Base-by-base conservation (phyloP, 2,113 vertebrate species). In the Equus quagga region DNA sequence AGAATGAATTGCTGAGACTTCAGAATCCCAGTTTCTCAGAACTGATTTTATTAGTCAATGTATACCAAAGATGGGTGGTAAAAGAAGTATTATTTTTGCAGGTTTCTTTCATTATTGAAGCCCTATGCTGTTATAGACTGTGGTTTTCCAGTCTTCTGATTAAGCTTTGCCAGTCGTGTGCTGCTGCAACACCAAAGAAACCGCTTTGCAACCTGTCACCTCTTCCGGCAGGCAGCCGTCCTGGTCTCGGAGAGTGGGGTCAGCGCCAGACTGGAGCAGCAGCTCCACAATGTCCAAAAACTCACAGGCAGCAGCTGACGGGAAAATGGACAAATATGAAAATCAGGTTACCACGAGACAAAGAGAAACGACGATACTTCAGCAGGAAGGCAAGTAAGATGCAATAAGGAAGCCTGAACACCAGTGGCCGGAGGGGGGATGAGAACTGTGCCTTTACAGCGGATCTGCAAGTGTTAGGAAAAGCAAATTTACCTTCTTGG, bases 281-380 rank as follows among this genome's bases (percentile, higher is more conserved):
- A 99, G 98, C 98, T 99, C 99, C 97, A 99, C 99, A 2, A 99
- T 99, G 89, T 99, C 99, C n/a, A 98, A 88, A 97, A 99, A 99
- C 98, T 99, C 99, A 0, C 99, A 99, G 19, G 99, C 99, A 0
- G 99, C 99, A 6, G 99, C 99, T 99, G 97, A 9, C 96, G 88
- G 31, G 82, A 73, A 62, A 96, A 91, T 11, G 0, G 46, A 86
- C 72, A 97, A 14, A 95, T 1, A 80, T 0, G 26, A 72, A 49
- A 54, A 75, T 10, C 4, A 97, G 94, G 12, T 21, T 8, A 95
- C 67, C 28, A 18, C 3, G 58, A 76, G 46, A 83, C 67, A 70
- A 44, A 88, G 81, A 84, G 75, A 89, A 60, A 58, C 8, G 28
- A 70, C 14, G 28, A 41, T 0, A 12, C 41, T n/a, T 79, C 0